These are phyloP conservation scores for Cactoblastis cactorum DNA, from an alignment of 2,888 invertebrate species.

Conservation along the genomic window DNA sequence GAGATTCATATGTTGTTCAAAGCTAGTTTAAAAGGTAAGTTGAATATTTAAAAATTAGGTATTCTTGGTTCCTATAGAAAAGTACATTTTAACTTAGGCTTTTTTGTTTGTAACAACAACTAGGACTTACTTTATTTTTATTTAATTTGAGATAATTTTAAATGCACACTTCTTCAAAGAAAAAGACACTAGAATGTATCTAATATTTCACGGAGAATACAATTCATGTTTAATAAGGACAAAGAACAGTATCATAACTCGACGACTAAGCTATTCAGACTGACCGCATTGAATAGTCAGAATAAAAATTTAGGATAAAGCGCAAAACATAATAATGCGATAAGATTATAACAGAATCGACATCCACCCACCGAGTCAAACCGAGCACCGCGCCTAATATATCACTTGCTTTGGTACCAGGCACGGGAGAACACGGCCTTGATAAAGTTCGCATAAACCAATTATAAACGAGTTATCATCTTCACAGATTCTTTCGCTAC, in stretches of 20 bases:
- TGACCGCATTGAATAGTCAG: neutral
- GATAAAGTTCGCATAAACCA: constrained; percentile 56
- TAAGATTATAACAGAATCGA: constrained; percentile 49
- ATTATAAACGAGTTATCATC: constrained; percentile 18
- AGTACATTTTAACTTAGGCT: too few relatives aligned
- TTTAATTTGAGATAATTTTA: too few relatives aligned
- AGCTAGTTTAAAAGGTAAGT: too few relatives aligned
- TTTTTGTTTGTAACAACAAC: too few relatives aligned
- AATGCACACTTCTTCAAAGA: too few relatives aligned
- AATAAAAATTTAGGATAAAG: constrained; percentile 7
- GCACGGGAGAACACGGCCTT: constrained; percentile 69
- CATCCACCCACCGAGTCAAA: constrained; percentile 59
- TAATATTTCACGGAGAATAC: neutral
- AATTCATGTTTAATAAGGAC: neutral
- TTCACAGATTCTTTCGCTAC: neutral
- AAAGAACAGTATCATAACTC: constrained; percentile 17
- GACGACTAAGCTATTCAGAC: constrained; percentile 20
- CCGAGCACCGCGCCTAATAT: constrained; percentile 29
- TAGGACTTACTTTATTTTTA: too few relatives aligned
- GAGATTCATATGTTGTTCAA: too few relatives aligned
- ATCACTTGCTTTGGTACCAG: constrained; percentile 51
- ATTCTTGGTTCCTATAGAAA: too few relatives aligned
- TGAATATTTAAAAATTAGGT: too few relatives aligned
- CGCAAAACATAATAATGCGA: constrained; percentile 24
- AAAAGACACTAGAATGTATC: too few relatives aligned